Evolutionary conservation across 2,113 vertebrate species (phyloP), one percentile per base, ranked within the genome.

Genomic region (Tympanuchus pallidicinctus): DNA sequence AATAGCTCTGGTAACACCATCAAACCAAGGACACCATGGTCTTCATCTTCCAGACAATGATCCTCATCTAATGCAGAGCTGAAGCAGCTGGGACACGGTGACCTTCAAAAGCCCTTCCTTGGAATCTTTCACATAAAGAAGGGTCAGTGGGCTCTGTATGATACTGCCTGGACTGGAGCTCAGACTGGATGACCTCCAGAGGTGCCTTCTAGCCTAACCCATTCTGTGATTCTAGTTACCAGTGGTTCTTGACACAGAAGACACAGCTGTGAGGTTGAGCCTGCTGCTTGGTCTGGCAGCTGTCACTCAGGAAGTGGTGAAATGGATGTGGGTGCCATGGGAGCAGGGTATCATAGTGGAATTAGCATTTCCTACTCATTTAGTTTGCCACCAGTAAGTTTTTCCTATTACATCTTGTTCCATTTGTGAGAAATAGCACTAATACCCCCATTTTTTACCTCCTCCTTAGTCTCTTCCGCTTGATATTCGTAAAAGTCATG

Each of bases 401-500:
- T 52, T 38, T 74, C 28, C 25, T 71, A 61, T 8, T 13, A 16
- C 21, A 52, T 50, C 57, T 71, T 27, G 36, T 75, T 80, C n/a
- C 14, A 11, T 60, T 69, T 60, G 57, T 79, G 50, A 75, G 43
- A 91, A 75, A 36, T 5, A 21, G 5, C 28, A 54, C 8, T 56
- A n/a, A 52, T 65, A 34, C 52, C 34, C 88, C 36, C 13, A 27
- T 11, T 60, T 71, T 32, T 40, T 60, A 54, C 10, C 8, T 61
- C 17, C 34, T 72, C 5, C 27, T 82, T 77, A 54, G 18, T 67
- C 61, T 63, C 16, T 85, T 10, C 7, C 59, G 43, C 60, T 76
- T 45, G 24, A 0, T 0, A 7, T 71, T 27, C 47, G n/a, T 60
- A 38, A 65, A 13, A 3, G 10, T 56, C 1, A 0, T 43, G 38